Conservation (phyloP, 2,113 vertebrate species). For the Eulacestoma nigropectus region DNA sequence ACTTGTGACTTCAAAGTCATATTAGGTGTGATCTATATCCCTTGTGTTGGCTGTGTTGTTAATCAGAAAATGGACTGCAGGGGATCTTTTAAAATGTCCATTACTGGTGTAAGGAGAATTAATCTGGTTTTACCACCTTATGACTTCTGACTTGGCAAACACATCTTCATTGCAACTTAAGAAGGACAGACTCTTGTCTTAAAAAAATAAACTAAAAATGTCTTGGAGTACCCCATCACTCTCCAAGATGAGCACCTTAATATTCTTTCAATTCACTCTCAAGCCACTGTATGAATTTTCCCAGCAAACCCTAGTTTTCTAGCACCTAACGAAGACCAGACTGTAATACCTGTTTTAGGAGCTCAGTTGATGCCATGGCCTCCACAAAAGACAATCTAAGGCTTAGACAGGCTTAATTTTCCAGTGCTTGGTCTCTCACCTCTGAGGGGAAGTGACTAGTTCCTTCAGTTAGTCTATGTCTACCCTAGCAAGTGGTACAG, state of each 20-base stretch:
- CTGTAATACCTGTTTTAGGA: not conserved
- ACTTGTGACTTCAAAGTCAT: not conserved
- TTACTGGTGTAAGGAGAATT: not conserved
- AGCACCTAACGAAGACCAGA: not conserved
- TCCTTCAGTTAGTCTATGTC: not conserved
- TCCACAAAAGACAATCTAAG: not conserved
- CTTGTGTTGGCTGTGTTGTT: not conserved
- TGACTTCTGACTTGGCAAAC: not conserved
- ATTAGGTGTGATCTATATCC: not conserved
- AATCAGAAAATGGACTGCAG: not conserved
- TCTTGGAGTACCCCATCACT: not conserved
- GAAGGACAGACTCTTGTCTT: not conserved
- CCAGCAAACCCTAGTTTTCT: not conserved
- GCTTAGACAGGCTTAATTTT: not conserved
- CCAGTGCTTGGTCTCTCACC: not conserved
- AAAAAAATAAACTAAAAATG: not conserved
- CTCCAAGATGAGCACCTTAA: not conserved
- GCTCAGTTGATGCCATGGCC: not conserved
- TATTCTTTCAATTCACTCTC: not conserved
- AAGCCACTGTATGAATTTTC: not conserved
- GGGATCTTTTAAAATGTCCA: not conserved
- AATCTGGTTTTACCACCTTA: not conserved
- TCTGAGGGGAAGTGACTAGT: not conserved
- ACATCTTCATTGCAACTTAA: not conserved
- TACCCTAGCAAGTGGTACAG: not conserved